These are phyloP conservation scores for Caretta caretta DNA, from an alignment of 2,113 vertebrate genomes.

Conservation along the genomic window DNA sequence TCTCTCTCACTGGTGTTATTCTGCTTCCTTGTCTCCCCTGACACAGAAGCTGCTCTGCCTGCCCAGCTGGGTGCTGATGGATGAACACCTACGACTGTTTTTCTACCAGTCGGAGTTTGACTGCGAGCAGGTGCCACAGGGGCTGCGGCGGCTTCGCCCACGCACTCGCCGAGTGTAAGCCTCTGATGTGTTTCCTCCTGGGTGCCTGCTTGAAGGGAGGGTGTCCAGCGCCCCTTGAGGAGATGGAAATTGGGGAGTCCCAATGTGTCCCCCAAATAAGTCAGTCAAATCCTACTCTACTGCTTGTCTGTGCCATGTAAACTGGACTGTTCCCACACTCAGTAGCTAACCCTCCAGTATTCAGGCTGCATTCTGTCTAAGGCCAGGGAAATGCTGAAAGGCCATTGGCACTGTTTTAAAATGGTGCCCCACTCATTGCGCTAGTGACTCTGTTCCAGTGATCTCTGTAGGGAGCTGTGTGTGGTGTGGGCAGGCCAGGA, in stretches of 20 bases:
- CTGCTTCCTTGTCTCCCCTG: neutral
- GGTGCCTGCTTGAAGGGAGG: neutral
- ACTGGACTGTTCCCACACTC: neutral
- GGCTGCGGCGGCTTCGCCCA: conserved; percentile 90
- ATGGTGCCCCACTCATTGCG: neutral
- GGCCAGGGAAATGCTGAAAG: neutral
- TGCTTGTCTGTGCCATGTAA: neutral
- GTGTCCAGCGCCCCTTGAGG: neutral
- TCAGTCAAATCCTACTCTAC: neutral
- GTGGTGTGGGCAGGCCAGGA: neutral
- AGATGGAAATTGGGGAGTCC: neutral
- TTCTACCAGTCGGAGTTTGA: conserved; percentile 92
- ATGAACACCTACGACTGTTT: conserved; percentile 90
- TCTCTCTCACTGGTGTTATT: conserved; percentile 24
- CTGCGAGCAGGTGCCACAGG: conserved; percentile 85
- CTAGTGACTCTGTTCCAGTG: neutral
- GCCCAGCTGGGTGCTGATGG: conserved; percentile 88
- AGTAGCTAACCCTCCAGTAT: neutral
- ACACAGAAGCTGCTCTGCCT: conserved; percentile 85
- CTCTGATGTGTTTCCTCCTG: neutral
- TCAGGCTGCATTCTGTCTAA: neutral
- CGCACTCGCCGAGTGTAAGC: conserved; percentile 83
- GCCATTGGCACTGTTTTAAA: neutral
- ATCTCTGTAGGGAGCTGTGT: neutral
- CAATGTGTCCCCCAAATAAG: neutral